A percentile compares a stretch with the other conserved stretches of the same genome.
phyloP scores from a whole-genome alignment of 2,113 vertebrate species.

The Grantiella picta region DNA sequence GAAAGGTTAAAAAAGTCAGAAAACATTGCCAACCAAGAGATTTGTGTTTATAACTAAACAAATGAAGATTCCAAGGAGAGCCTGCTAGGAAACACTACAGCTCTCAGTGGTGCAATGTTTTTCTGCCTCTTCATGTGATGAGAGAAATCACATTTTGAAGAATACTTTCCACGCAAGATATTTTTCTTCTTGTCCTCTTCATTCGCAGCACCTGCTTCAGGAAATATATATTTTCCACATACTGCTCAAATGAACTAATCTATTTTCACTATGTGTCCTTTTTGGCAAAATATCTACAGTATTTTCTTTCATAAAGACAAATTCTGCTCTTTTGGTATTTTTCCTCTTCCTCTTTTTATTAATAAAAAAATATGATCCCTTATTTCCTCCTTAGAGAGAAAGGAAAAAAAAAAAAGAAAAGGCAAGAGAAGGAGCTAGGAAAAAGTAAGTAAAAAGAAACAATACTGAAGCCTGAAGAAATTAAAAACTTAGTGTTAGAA shows the following conservation, averaged over 20 bases:
- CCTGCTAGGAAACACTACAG: conserved; percentile 52
- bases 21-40: background rate
- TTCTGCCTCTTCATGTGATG: conserved; percentile 69
- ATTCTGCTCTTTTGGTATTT: conserved; percentile 68
- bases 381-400: conserved; percentile 27
- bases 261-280: conserved; percentile 81
- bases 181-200: conserved; percentile 77
- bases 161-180: conserved; percentile 69
- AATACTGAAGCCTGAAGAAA: background rate
- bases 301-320: conserved; percentile 80
- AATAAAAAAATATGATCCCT: conserved; percentile 63
- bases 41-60: background rate
- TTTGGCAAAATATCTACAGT: conserved; percentile 79
- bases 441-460: background rate
- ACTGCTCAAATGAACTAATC: conserved; percentile 80
- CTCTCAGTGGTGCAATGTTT: conserved; percentile 57
- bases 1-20: conserved; percentile 6
- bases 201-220: conserved; percentile 74
- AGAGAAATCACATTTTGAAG: conserved; percentile 78
- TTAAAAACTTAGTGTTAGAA: background rate
- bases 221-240: conserved; percentile 79
- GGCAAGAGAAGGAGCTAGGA: background rate
- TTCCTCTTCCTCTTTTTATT: conserved; percentile 41
- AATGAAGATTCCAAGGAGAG: conserved; percentile 16
- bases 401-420: accelerated